Evolutionary conservation across 2,888 invertebrate genomes (phyloP), one percentile per base, ranked within the genome.

Genomic region (Penaeus monodon): DNA sequence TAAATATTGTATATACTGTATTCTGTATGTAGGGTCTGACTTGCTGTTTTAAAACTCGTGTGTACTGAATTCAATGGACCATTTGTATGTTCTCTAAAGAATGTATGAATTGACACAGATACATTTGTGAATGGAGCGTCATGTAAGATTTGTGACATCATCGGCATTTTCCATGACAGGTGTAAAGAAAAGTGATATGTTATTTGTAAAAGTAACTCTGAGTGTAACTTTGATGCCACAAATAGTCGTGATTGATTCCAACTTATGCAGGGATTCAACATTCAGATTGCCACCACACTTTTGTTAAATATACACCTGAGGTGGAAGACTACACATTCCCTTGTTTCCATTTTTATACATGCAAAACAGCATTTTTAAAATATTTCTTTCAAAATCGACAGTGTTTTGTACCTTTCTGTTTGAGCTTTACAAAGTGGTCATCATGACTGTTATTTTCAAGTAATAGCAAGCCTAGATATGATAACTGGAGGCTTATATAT

Each of bases 281-380:
- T 84, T 78, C 81, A 68, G 24, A 65, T 64, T 80, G 65, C 84
- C 77, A 78, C 78, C 68, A 70, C 70, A 85, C 38, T 85, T 85
- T 80, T 85, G 85, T 80, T 85, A 85, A 38, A 80, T 74, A 27
- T 85, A 29, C 73, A 80, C 70, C 27, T 77, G 68, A 57, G 57
- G 81, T 66, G 81, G 68, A 66, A 68, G 80, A 85, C 38, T 66
- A 65, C 57, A 83, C 44, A 73, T 66, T 82, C 82, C 86, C 86
- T 87, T 79, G 73, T 87, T 87, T 83, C 79, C 86, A 87, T 87
- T 87, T 87, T 87, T 87, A 87, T 87, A 87, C 86, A 87, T 78
- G 44, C 81, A 82, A 78, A 80, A 73, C 63, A 73, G 83, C 86
- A 86, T 87, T 87, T 87, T 87, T 87, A 83, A 87, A 87, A 83